phyloP scores from a whole-genome alignment of 1,140 invertebrate genomes.

The Rhyacophila brunnea region DNA sequence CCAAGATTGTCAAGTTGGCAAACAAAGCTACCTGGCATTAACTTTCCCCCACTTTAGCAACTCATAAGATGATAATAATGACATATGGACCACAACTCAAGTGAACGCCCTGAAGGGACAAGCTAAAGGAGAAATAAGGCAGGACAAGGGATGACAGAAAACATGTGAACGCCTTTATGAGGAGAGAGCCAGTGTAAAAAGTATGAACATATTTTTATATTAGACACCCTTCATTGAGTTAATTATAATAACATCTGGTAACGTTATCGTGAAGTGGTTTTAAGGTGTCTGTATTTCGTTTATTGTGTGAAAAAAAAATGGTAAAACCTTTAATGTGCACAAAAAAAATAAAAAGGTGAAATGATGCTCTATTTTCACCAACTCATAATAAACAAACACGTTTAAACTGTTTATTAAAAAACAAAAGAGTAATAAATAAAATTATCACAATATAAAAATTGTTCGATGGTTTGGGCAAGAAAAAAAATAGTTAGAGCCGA shows the following conservation, averaged over 20 bases:
- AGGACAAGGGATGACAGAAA: slow-evolving; percentile 28
- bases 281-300: neutral
- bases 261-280: neutral
- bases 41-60: neutral
- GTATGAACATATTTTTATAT: slow-evolving; percentile 5
- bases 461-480: too few relatives aligned
- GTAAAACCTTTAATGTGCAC: too few relatives aligned
- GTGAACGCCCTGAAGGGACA: slow-evolving; percentile 8
- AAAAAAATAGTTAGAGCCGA: too few relatives aligned
- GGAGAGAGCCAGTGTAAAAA: slow-evolving; percentile 6
- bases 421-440: too few relatives aligned
- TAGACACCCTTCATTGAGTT: neutral
- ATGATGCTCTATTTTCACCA: too few relatives aligned
- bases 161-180: slow-evolving; percentile 24
- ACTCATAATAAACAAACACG: too few relatives aligned
- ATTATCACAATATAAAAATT: too few relatives aligned
- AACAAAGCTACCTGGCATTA: neutral
- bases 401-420: too few relatives aligned
- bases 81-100: slow-evolving; percentile 18
- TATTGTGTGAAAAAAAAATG: neutral
- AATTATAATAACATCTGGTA: neutral
- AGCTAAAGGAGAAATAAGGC: slow-evolving; percentile 11
- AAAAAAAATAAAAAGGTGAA: too few relatives aligned
- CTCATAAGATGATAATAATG: slow-evolving; percentile 28
- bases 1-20: neutral